A percentile compares a stretch with the other conserved stretches of the same genome.
Evolutionary conservation across 2,888 invertebrate genomes (phyloP).

Genomic region (Drosophila hamatofila): DNA sequence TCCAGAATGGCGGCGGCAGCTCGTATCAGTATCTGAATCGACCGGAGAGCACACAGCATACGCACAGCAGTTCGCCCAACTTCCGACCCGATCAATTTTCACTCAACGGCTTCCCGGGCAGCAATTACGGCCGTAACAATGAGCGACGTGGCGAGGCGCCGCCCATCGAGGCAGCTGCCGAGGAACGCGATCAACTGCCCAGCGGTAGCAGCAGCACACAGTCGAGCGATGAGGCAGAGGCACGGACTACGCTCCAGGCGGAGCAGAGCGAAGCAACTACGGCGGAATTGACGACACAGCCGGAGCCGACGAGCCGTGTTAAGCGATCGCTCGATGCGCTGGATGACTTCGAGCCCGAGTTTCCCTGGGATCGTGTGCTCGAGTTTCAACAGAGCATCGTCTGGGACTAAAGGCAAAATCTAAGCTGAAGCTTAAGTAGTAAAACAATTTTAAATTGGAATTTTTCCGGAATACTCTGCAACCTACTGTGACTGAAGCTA

Average conservation of each 20-base stretch:
- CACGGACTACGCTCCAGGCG: constrained; percentile 70
- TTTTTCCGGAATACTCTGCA: constrained; percentile 37
- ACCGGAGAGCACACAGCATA: constrained; percentile 81
- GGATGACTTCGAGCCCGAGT: constrained; percentile 86
- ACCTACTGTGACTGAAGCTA: constrained; percentile 77
- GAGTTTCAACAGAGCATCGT: constrained; percentile 89
- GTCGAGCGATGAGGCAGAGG: constrained; percentile 62
- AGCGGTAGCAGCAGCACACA: constrained; percentile 79
- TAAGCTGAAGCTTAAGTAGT: constrained; percentile 52
- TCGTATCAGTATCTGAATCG: constrained; percentile 85
- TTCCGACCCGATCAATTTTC: constrained; percentile 82
- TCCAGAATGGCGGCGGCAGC: constrained; percentile 71
- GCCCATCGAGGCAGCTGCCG: constrained; percentile 80
- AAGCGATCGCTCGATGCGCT: constrained; percentile 75
- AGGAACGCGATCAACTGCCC: constrained; percentile 41
- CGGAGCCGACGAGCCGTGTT: constrained; percentile 49
- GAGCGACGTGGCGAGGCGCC: constrained; percentile 83
- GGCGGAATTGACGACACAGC: constrained; percentile 55
- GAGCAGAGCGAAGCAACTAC: constrained; percentile 46
- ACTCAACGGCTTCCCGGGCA: constrained; percentile 81
- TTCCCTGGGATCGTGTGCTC: constrained; percentile 92
- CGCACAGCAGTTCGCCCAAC: constrained; percentile 73
- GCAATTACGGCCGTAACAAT: constrained; percentile 84
- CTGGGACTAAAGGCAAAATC: constrained; percentile 87
- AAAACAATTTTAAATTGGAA: constrained; percentile 43